These are phyloP conservation scores for Eubucco bourcierii DNA, from an alignment of 2,113 vertebrate genomes.

Conservation along the genomic window DNA sequence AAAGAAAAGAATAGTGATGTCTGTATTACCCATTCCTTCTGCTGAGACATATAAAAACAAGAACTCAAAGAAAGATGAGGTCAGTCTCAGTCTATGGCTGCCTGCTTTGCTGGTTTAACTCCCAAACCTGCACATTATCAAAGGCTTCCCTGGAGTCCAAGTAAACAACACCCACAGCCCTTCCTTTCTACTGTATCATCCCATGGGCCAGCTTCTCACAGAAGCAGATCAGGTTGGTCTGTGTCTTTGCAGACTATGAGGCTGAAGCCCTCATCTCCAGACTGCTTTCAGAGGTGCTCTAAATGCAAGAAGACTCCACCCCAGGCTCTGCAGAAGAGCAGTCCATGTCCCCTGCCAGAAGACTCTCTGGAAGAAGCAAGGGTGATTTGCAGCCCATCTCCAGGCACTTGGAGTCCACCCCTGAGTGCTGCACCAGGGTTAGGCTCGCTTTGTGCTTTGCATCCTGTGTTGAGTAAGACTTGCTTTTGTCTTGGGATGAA, in stretches of 20 bases:
- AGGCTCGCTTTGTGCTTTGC: conserved; percentile 14
- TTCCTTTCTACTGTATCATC: neutral
- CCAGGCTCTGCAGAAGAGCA: neutral
- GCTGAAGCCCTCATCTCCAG: neutral
- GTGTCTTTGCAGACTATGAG: neutral
- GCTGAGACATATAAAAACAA: too few relatives aligned
- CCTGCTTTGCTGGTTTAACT: too few relatives aligned
- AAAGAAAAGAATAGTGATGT: too few relatives aligned
- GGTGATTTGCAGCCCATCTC: neutral
- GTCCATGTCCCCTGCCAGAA: neutral
- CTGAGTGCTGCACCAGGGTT: neutral
- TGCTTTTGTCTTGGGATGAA: conserved; percentile 48
- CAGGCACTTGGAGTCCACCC: neutral
- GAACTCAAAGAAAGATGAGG: too few relatives aligned
- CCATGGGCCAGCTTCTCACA: neutral
- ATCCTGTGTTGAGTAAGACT: conserved; percentile 57
- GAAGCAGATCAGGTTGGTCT: neutral
- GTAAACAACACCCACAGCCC: neutral
- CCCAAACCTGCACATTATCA: neutral
- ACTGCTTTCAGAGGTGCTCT: neutral
- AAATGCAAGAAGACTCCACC: neutral
- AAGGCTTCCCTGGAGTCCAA: neutral
- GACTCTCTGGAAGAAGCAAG: neutral
- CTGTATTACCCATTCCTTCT: too few relatives aligned
- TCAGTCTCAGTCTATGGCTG: too few relatives aligned